Base-by-base conservation (phyloP, 2,888 invertebrate species). In the Calephelis perditalis region DNA sequence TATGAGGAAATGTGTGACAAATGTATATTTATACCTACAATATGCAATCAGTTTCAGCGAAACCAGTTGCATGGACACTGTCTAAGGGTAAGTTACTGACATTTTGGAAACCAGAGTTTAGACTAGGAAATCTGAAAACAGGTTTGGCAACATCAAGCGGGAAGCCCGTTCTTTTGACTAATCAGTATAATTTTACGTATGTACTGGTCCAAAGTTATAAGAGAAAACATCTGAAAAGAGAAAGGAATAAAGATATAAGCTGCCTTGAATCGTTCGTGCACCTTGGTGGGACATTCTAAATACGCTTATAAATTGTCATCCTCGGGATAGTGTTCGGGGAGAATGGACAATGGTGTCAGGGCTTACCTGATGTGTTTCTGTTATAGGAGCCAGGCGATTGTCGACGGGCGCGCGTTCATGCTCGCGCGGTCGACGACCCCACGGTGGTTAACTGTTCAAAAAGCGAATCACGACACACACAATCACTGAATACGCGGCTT, bases 371-470 rank as follows among this genome's bases (percentile, higher is more conserved):
- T 71, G 72, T 72, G 73, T 68, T 66, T 70, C 64, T 67, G 69
- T 71, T 68, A 70, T 69, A 69, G 74, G 70, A 73, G 68, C 73
- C 68, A 73, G 71, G 73, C 73, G 70, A 67, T 55, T 45, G 12
- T 71, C 61, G 72, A 73, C 72, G 71, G 73, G 76, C 78, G 79
- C 76, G 78, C 75, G 78, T 75, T 81, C 85, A 86, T 85, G 77
- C 77, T 81, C 81, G 82, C 78, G 80, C 85, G 86, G 86, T 86
- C 85, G 84, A 73, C 82, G 86, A 85, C 85, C 86, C 74, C 74
- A 67, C 69, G 68, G 69, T 73, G 72, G 70, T 63, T 78, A 78
- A 84, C 84, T 81, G 82, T 79, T 73, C 72, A 74, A 64, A 61
- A 58, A 61, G 66, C 64, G 59, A 59, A 72, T 74, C 74, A 75